Base-by-base conservation (phyloP, 2,888 invertebrate species). In the Lasioglossum vierecki region DNA sequence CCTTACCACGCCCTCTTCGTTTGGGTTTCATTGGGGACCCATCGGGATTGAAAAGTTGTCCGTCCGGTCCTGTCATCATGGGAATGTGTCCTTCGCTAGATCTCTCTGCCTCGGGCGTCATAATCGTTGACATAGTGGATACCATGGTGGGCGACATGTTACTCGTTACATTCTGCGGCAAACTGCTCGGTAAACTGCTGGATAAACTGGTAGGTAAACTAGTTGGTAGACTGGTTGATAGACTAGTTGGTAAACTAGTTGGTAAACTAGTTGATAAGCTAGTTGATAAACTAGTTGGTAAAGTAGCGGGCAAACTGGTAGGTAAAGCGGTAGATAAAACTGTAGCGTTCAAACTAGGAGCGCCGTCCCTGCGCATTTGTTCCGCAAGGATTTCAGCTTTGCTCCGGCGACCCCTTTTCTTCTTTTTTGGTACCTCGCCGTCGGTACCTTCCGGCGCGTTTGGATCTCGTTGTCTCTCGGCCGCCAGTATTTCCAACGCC, bases 361-460 rank as follows among this genome's bases (percentile, higher is more conserved):
- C 88, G 3, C 93, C 94, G 66, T 94, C 94, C 53, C 94, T 92
- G 4, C 95, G 93, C 95, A 95, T 95, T 81, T 95, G 94, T 60
- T 95, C 95, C 0, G 95, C 95, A 1, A 95, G 86, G 72, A 95
- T 95, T 79, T 95, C 95, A 0, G 95, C 95, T 83, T 95, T 95
- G 81, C 95, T 95, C 4, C 94, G 93, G 18, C 95, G 93, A 57
- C 95, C 95, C 0, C 95, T 93, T 82, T 95, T 95, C 81, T 95
- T 95, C 89, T 95, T 95, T 85, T 95, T 95, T 18, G 94, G 95
- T 53, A 88, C 89, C 53, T 94, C 95, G 8, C 94, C 93, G 39
- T 94, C 94, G 39, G 91, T 91, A 26, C 93, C 93, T 2, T 94
- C 94, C 0, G 91, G 91, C 8, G 93, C 91, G 66, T 94, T 94